Evolutionary conservation across 2,888 invertebrate species (phyloP), one percentile per base, ranked within the genome.

Genomic region (Cacoxenus indagator): DNA sequence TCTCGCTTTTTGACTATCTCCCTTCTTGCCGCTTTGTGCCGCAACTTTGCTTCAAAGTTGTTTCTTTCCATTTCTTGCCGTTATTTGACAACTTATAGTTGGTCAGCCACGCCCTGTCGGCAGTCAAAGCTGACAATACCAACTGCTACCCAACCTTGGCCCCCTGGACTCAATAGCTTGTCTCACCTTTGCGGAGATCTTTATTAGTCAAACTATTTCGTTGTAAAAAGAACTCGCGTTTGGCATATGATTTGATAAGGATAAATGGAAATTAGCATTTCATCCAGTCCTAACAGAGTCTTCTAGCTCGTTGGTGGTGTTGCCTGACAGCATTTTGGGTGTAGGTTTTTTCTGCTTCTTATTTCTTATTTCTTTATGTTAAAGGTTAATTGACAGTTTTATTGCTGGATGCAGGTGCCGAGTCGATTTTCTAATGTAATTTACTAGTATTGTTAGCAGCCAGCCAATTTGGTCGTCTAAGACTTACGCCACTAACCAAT

Each of bases 341-440:
- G n/a, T n/a, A n/a, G n/a, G n/a, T n/a, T n/a, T n/a, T n/a, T n/a
- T n/a, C n/a, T n/a, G n/a, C n/a, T n/a, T n/a, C n/a, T n/a, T n/a
- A n/a, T n/a, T n/a, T 72, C 69, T 68, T 74, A 74, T 74, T 75
- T 71, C 67, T 66, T 73, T n/a, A 27, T 46, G 51, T 64, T 74
- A 70, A 75, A 76, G 80, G 78, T 85, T 85, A 85, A 85, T 85
- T 85, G 85, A 83, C 85, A 84, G 84, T 78, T 84, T 84, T 70
- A 75, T 72, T 76, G 64, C 19, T 17, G 59, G 2, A 17, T 59
- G 75, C 73, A 73, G 73, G 70, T 74, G 67, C 67, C 68, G 55
- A 54, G 27, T 1, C 26, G 26, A 8, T 24, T 19, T 26, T 19
- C 14, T 55, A 27, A 55, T 5, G 1, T n/a, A 43, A n/a, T n/a